Conservation (phyloP, 2,113 vertebrate genomes). For the Myanophis thanlyinensis region DNA sequence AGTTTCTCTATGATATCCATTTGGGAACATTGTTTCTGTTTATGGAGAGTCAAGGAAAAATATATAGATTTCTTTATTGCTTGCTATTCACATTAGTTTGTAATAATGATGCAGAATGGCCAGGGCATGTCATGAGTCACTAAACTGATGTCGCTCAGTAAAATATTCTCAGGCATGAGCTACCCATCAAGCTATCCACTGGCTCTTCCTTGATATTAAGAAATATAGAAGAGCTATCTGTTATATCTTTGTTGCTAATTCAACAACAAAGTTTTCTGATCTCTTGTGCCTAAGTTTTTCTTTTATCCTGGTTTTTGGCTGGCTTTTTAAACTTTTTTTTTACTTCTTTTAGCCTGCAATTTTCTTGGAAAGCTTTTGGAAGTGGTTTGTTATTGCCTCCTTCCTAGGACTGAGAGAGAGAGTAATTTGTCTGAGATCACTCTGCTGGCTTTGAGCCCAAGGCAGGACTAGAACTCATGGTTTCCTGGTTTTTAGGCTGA, state of each 20-base stretch:
- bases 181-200: neutral
- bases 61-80: neutral
- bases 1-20: neutral
- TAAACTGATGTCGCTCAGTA: neutral
- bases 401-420: neutral
- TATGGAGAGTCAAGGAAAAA: neutral
- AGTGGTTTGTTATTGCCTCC: neutral
- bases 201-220: neutral
- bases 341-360: neutral
- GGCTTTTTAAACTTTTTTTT: neutral
- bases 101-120: neutral
- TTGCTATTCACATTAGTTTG: neutral
- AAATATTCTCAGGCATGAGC: neutral
- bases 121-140: neutral
- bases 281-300: neutral
- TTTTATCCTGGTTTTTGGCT: neutral
- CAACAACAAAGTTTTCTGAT: neutral
- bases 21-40: neutral
- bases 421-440: neutral
- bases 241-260: no score
- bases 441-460: neutral
- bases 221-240: neutral
- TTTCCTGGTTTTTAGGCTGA: neutral
- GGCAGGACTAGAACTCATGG: neutral
- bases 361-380: neutral